Base-by-base conservation (phyloP, 2,113 vertebrate genomes). In the Collichthys lucidus region DNA sequence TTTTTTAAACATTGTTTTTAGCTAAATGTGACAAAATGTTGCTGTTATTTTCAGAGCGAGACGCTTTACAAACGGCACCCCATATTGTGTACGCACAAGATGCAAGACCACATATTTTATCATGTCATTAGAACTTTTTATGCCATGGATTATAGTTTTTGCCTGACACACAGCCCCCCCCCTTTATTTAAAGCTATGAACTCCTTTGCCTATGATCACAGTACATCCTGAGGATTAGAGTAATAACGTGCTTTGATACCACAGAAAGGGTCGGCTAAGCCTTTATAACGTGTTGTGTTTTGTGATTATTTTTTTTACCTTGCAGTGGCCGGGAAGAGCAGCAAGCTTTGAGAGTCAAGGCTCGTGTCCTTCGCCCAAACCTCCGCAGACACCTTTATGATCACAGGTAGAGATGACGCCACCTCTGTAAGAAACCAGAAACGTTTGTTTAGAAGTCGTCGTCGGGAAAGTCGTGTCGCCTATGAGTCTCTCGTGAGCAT, bases 341-440 rank as follows among this genome's bases (percentile, higher is more conserved):
- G 97, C 96, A 52, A 99, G 98, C 92, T 99, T 99, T 94, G 98
- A 99, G 76, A 99, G 98, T 94, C 98, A 99, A 91, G 97, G 95
- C 72, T 99, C 98, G 47, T 99, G 98, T 83, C 95, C 97, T 5
- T 99, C 98, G 4, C 98, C 98, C 66, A 99, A 98, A 94, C 96
- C 95, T 77, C 96, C 96, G 0, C 94, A 93, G 66, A 98, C 97
- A 0, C 98, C 93, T 35, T 94, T 87, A 93, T 0, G 76, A 57
- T 11, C 53, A 11, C 68, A 71, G 88, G 79, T 61, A 59, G 75
- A 83, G 64, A 59, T 0, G 9, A 22, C 73, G 31, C 56, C 61
- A 12, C 46, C 57, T 55, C 79, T 62, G 73, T 74, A 69, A 80
- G 72, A 79, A 67, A 76, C 31, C 46, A 70, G 50, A 72, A 8